Evolutionary conservation across 2,888 invertebrate genomes (phyloP).

Genomic region (Oscheius sp.): DNA sequence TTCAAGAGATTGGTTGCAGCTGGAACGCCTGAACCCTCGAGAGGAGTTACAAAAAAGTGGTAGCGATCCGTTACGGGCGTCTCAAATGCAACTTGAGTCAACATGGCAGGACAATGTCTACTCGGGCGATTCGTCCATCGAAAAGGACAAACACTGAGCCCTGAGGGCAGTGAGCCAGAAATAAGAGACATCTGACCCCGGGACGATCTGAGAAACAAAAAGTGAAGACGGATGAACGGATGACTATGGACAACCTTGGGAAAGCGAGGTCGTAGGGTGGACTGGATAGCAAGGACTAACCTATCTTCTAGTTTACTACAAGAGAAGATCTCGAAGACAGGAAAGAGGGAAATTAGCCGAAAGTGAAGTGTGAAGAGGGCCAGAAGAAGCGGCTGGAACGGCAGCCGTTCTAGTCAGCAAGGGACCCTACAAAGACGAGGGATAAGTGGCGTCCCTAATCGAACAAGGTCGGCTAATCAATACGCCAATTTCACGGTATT

Average conservation of each 20-base stretch:
- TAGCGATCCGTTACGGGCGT: slow-evolving; percentile 14
- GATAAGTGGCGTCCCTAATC: not conserved
- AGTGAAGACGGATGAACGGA: not conserved
- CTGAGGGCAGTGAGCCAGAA: slow-evolving; percentile 25
- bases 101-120: slow-evolving; percentile 28
- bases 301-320: not conserved
- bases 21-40: not conserved
- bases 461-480: slow-evolving; percentile 25
- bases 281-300: too few species aligned
- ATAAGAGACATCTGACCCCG: slow-evolving; percentile 24
- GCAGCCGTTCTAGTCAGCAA: not conserved
- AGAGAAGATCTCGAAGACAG: not conserved
- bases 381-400: not conserved
- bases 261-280: not conserved
- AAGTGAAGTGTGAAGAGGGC: not conserved
- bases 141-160: slow-evolving; percentile 28
- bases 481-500: slow-evolving; percentile 31
- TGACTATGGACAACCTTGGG: not conserved
- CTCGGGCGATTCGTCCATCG: slow-evolving; percentile 23
- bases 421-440: not conserved
- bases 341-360: slow-evolving; percentile 10
- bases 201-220: not conserved
- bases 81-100: slow-evolving; percentile 34
- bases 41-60: not conserved
- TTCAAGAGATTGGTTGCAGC: not conserved